Base-by-base conservation (phyloP, 1,140 invertebrate genomes). In the Brachionus koreanus region DNA sequence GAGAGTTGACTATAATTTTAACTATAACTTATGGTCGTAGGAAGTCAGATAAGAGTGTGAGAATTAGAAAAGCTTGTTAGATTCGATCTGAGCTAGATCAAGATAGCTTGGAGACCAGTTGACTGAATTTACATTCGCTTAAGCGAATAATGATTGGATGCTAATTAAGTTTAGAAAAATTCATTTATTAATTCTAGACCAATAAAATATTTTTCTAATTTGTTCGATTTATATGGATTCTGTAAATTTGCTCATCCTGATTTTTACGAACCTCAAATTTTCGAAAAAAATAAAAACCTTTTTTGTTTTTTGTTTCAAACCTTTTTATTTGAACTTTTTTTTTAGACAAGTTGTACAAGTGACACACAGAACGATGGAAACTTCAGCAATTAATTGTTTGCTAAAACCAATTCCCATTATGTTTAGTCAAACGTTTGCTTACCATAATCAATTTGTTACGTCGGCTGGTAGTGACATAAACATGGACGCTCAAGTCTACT, bases 211-310 rank as follows among this genome's bases (percentile, higher is more conserved):
- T 35, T 74, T 74, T 43, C 25, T 43, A 46, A 49, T 25, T 49
- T 74, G 13, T 72, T 72, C 33, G 35, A 72, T 43, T 74, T 74
- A 3, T 74, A 46, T 2, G 69, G 37, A 46, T 69, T 69, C 65
- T 69, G 65, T 23, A 69, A 69, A 74, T 74, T 74, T 74, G 69
- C 39, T 74, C 69, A 74, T 74, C 69, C 69, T 74, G 69, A 74
- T 46, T 74, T 74, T 74, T 74, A 25, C 37, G 69, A 74, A 74
- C 19, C 37, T 46, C 16, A 67, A 67, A 67, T 35, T 35, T 35
- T 25, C 42, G 2, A 25, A 72, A 72, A 72, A 72, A 72, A 72
- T 39, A 37, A 39, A 72, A 72, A 72, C 16, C 16, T 46, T 74
- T 74, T 46, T 29, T 29, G 29, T 29, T 29, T 74, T 25, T 74